Percentiles rank a stretch among this genome's conserved stretches.
Conservation (phyloP, 37 sponge, comb jelly and placozoan species). For the Haliclona indistincta region DNA sequence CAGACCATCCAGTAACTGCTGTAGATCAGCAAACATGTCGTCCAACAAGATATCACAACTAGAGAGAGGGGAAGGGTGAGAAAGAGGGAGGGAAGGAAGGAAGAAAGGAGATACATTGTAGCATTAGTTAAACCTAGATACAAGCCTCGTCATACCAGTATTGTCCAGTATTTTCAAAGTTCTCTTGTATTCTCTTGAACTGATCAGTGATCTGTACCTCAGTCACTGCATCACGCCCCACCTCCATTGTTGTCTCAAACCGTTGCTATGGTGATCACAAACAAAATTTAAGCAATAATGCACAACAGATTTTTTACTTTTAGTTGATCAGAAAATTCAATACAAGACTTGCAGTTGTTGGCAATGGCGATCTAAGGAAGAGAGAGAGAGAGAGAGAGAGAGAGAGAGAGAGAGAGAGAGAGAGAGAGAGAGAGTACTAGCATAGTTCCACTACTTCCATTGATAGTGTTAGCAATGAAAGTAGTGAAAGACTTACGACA, state of each 20-base stretch:
- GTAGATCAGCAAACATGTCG: slow-evolving; percentile 49
- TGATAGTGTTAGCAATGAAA: neutral
- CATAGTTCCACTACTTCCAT: neutral
- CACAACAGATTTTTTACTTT: slow-evolving; percentile 40
- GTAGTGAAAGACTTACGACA: slow-evolving; percentile 47
- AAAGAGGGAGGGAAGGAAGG: too few relatives aligned
- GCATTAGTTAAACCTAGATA: too few relatives aligned
- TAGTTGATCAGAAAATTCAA: slow-evolving; percentile 63
- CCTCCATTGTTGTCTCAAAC: neutral
- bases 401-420: too few relatives aligned
- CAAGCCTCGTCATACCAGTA: too few relatives aligned
- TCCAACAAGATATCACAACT: slow-evolving; percentile 66
- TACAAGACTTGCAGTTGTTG: slow-evolving; percentile 61
- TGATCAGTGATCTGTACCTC: neutral
- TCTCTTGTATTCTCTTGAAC: neutral
- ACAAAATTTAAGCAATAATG: neutral
- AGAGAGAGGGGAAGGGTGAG: neutral
- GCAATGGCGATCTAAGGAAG: slow-evolving; percentile 59
- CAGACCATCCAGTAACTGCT: slow-evolving; percentile 34
- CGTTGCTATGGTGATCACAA: neutral
- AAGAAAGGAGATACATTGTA: neutral
- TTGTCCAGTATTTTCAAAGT: too few relatives aligned
- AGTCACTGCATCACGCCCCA: neutral
- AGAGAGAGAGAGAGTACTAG: neutral
- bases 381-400: neutral